Conservation (phyloP, 2,888 invertebrate species). For the Galerucella calmariensis region DNA sequence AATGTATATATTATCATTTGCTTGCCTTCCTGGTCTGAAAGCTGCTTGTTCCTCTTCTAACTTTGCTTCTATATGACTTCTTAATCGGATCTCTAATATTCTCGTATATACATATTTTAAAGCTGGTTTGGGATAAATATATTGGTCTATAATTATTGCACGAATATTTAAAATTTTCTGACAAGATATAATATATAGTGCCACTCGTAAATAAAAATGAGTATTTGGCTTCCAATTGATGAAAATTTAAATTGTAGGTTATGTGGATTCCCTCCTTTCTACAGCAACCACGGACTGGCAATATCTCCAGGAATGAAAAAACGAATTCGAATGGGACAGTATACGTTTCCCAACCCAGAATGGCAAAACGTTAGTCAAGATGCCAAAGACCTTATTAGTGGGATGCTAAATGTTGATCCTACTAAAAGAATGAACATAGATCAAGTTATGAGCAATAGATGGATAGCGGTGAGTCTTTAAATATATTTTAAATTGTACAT, state of each 20-base stretch:
- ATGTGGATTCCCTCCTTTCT: constrained; percentile 99
- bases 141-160: too few species aligned
- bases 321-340: constrained; percentile 94
- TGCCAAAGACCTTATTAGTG: constrained; percentile 94
- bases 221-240: not conserved
- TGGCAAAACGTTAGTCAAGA: constrained; percentile 95
- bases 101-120: too few species aligned
- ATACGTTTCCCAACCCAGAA: constrained; percentile 96
- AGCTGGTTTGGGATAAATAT: too few species aligned
- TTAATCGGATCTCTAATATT: too few species aligned
- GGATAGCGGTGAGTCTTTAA: constrained; percentile 79
- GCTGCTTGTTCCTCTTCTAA: too few species aligned
- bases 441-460: constrained; percentile 87
- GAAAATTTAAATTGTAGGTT: constrained; percentile 66
- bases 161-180: too few species aligned
- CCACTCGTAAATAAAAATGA: too few species aligned
- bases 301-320: constrained; percentile 99
- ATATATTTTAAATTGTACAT: too few species aligned
- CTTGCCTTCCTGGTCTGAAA: too few species aligned
- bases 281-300: constrained; percentile 96
- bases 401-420: constrained; percentile 95
- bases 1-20: too few species aligned
- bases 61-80: too few species aligned
- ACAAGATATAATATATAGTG: too few species aligned
- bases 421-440: constrained; percentile 89